Percentiles rank a stretch among this genome's conserved stretches.
These are phyloP conservation scores for Brachyhypopomus gauderio DNA, from an alignment of 2,113 vertebrate species.

Conservation along the genomic window DNA sequence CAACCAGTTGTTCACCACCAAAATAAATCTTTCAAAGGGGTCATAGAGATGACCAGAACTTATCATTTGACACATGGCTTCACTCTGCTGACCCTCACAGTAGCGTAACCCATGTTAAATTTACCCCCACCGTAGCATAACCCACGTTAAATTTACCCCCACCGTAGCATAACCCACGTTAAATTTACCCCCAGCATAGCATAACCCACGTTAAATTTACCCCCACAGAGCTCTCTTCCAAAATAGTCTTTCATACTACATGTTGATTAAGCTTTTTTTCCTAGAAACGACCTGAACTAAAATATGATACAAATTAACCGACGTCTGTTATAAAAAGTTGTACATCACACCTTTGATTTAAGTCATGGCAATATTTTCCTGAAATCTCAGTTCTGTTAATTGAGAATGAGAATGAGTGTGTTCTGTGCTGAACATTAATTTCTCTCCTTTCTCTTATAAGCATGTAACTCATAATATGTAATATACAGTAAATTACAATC, in stretches of 20 bases:
- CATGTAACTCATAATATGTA: neutral
- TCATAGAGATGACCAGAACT: neutral
- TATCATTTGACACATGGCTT: constrained; percentile 10
- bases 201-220: constrained; percentile 3
- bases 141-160: neutral
- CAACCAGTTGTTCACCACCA: constrained; percentile 10
- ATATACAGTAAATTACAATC: neutral
- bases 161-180: neutral
- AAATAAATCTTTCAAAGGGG: constrained; percentile 27
- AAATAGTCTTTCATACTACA: too few species aligned
- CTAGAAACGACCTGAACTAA: neutral
- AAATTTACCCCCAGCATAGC: too few species aligned
- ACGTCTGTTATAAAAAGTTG: neutral
- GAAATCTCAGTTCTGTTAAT: neutral
- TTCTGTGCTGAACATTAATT: neutral
- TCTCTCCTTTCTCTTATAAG: neutral
- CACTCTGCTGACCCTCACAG: neutral
- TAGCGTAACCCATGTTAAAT: constrained; percentile 6
- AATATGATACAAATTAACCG: neutral
- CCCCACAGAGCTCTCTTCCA: neutral
- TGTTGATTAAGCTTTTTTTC: neutral
- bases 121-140: neutral
- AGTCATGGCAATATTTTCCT: neutral
- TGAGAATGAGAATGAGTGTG: neutral
- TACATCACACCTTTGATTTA: neutral